Base-by-base conservation (phyloP, 2,797 vertebrate genomes). In the Vireo griseus region DNA sequence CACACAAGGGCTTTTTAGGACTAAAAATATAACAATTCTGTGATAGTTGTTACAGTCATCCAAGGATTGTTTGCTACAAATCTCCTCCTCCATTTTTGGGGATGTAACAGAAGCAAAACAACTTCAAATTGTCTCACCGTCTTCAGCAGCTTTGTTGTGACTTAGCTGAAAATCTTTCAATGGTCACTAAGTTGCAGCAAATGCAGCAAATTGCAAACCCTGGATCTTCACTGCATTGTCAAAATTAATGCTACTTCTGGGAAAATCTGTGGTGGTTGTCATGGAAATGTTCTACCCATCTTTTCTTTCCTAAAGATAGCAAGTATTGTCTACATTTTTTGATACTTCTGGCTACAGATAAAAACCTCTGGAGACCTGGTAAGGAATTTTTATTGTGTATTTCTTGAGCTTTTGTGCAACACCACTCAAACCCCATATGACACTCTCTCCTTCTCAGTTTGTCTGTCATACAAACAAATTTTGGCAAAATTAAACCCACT, bases 241-340 rank as follows among this genome's bases (percentile, higher is more conserved):
- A 89, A 63, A 96, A 93, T 73, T 39, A 93, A 92, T 2, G 21
- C 71, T 79, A 2, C 74, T 88, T 81, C 55, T 76, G 20, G 29
- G 67, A 82, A 91, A 82, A 63, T 62, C 74, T 51, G 48, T 71
- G 80, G 37, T 73, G 82, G 94, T 95, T 91, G 91, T 76, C 95
- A 96, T 94, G 92, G 95, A 91, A 96, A 96, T 91, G 51, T 73
- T 92, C 86, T 85, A 91, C 45, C 28, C 84, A 82, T 90, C 55
- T 73, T 91, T 91, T 85, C 80, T 79, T 76, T 63, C 74, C 91
- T 91, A 95, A 88, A 92, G 80, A 94, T 69, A 94, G 66, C 63
- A 76, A 22, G 31, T 47, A 69, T 51, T 91, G 82, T 87, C 66
- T 74, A 78, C 12, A 8, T 24, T 69, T 85, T 78, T 22, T 39